Percentiles rank a stretch among this genome's conserved stretches.
Evolutionary conservation across 1,140 invertebrate genomes (phyloP).

Genomic region (Marisa cornuarietis): DNA sequence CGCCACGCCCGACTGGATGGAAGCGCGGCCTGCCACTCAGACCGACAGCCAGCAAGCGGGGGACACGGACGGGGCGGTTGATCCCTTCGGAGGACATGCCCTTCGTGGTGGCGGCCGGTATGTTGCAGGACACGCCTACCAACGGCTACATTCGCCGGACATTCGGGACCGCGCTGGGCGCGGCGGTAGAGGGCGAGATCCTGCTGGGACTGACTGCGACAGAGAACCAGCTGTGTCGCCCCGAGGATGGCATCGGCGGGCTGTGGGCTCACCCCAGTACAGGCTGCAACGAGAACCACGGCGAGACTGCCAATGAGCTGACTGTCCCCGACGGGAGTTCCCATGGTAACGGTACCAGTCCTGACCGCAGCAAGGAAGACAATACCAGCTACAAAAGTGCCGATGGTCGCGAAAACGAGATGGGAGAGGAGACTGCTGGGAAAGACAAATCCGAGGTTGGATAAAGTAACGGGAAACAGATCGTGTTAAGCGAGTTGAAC

Average conservation of each 20-base stretch:
- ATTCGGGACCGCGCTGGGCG: constrained; percentile 22
- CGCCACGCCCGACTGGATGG: constrained; percentile 50
- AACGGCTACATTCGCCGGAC: constrained; percentile 51
- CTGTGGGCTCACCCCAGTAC: constrained; percentile 35
- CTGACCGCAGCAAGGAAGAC: neutral
- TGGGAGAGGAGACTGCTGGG: too few relatives aligned
- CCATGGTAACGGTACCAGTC: neutral
- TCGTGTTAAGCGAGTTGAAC: too few relatives aligned
- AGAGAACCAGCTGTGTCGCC: constrained; percentile 2
- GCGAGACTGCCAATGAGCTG: too few relatives aligned
- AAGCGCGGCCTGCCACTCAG: constrained; percentile 37
- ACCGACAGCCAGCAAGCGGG: neutral
- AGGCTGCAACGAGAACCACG: constrained; percentile 12
- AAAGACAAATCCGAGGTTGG: too few relatives aligned
- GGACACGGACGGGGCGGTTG: constrained; percentile 6
- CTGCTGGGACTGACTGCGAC: constrained; percentile 9
- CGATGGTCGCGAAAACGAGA: too few relatives aligned
- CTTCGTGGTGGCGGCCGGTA: constrained; percentile 57
- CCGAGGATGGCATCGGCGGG: constrained; percentile 20
- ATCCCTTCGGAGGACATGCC: constrained; percentile 53
- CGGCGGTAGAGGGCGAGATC: neutral
- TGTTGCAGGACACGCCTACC: constrained; percentile 53
- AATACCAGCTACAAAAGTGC: too few relatives aligned
- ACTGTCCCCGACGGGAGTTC: too few relatives aligned
- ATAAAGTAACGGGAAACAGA: too few relatives aligned